Evolutionary conservation across 2,797 vertebrate species (phyloP), one percentile per base, ranked within the genome.

Genomic region (Phoeniculus purpureus): DNA sequence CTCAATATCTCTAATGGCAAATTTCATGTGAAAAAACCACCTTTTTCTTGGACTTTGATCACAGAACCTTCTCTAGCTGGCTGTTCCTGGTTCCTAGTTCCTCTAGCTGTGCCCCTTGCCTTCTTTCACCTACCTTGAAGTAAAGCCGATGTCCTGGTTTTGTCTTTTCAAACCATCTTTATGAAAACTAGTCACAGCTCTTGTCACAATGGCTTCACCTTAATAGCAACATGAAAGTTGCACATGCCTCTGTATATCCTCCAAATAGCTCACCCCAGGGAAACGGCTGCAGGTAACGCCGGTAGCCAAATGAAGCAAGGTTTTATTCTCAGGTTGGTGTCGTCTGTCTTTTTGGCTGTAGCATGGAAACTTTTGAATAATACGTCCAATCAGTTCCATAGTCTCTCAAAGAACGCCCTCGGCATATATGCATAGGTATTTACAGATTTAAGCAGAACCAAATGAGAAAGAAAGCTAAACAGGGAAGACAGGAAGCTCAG

Each of bases 11-110:
- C 76, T 95, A 94, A 94, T 93, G 85, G 78, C 54, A 88, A 92
- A 93, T 93, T 94, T 93, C 81, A 96, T 89, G 81, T 86, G 56
- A 51, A 31, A 48, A 15, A 1, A 40, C 11, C 7, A 1, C 0
- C 65, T 80, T 91, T 95, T 94, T 60, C 91, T 95, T 96, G 90
- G 66, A 75, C 90, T 92, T 90, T 94, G 95, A 95, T 95, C 94
- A 94, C 88, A 62, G 72, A 77, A 95, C 86, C 92, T 94, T 95
- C 87, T 91, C 92, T 93, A 89, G 52, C 86, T 89, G 86, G 55
- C 81, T 94, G 83, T 78, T 81, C 87, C 84, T 95, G 94, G 84
- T 85, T 87, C 91, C 88, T 21, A 83, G 88, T 65, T 95, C 73
- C 68, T 94, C 88, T 94, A 72, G 66, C 86, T 95, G 84, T 91